A percentile compares a stretch with the other conserved stretches of the same genome.
These are phyloP conservation scores for Pseudomyrmex concolor DNA, from an alignment of 1,140 invertebrate species.

Conservation along the genomic window DNA sequence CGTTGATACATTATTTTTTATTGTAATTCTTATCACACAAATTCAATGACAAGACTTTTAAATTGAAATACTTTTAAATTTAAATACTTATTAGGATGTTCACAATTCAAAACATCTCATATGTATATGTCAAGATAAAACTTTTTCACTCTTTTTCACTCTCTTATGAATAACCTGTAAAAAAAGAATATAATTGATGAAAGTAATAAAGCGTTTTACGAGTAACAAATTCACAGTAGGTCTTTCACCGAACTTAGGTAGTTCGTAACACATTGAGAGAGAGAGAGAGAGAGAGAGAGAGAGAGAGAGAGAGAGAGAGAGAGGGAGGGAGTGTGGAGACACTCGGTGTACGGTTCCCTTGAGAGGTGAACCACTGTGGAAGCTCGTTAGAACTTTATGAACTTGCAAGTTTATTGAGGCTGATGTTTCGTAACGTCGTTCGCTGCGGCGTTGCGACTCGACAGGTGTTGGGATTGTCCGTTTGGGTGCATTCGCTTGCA, in stretches of 20 bases:
- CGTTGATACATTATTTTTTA: too few relatives aligned
- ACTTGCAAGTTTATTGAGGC: constrained; percentile 50
- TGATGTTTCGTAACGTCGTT: constrained; percentile 38
- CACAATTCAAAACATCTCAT: too few relatives aligned
- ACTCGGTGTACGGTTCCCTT: neutral
- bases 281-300: neutral
- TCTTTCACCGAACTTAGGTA: constrained; percentile 29
- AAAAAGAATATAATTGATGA: constrained; percentile 9
- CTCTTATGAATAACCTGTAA: too few relatives aligned
- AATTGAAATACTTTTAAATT: too few relatives aligned
- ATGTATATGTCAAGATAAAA: too few relatives aligned
- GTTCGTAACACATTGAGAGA: constrained; percentile 1
- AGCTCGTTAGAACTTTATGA: constrained; percentile 61
- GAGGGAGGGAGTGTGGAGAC: neutral
- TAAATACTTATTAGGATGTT: too few relatives aligned
- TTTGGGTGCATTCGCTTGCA: constrained; percentile 33
- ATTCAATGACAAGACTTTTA: too few relatives aligned
- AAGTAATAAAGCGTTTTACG: constrained; percentile 33
- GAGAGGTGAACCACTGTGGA: constrained; percentile 53
- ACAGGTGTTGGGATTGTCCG: constrained; percentile 16
- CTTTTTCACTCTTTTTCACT: too few relatives aligned
- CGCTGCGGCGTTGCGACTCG: neutral
- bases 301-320: too few relatives aligned
- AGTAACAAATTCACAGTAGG: constrained; percentile 9
- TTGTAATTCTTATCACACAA: too few relatives aligned